Base-by-base conservation (phyloP, 2,888 invertebrate genomes). In the Cataglyphis altisquamis region DNA sequence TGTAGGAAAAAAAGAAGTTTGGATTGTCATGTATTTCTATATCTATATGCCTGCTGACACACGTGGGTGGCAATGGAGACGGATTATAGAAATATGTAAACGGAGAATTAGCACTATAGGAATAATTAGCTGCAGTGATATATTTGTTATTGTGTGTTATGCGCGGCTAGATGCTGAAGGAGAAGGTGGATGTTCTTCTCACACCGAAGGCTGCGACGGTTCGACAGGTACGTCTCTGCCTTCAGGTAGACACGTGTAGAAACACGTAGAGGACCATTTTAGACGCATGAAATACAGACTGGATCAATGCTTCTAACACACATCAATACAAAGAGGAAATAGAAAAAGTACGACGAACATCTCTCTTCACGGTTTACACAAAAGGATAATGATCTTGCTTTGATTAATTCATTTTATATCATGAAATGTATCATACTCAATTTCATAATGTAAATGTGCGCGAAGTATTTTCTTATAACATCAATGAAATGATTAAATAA, bases 141-240 rank as follows among this genome's bases (percentile, higher is more conserved):
- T 90, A 91, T 84, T 85, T 93, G 86, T 91, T 92, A 91, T 93
- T 94, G 91, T 95, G 91, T 95, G 93, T 94, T 94, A 91, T 94
- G 93, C 94, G 93, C 96, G 96, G 96, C 96, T 96, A 97, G 98
- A 98, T 96, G 96, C 97, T 96, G 98, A 95, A 93, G 95, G 94
- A 93, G 95, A 97, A 96, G 96, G 97, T 95, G 98, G 98, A 96
- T 98, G 98, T 96, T 97, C 98, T 95, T 98, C 98, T 95, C 98
- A 98, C 96, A 97, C 98, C 95, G 98, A 98, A 95, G 98, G 98
- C 96, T 98, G 98, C 96, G 98, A 98, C 96, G 98, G 98, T 96
- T 97, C 98, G 96, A 97, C 98, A 98, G 97, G 97, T 97, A 96
- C 95, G 95, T 92, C 91, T 93, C 93, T 93, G 94, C 93, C 94